These are phyloP conservation scores for Apodemus agrarius DNA, from an alignment of 2,797 vertebrate species.

Conservation along the genomic window DNA sequence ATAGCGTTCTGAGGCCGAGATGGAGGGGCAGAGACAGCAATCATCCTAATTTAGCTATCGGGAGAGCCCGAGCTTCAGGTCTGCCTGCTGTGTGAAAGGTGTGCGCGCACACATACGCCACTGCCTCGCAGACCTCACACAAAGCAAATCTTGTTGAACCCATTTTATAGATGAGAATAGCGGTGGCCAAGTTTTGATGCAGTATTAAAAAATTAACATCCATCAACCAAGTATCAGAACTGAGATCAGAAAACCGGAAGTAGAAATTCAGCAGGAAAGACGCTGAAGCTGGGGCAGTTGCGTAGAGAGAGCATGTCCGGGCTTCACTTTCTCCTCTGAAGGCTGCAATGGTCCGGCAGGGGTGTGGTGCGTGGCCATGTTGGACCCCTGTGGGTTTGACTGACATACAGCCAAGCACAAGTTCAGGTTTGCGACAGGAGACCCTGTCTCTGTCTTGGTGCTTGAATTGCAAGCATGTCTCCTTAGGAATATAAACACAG, in stretches of 20 bases:
- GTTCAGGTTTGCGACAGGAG: not conserved
- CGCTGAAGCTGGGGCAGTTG: not conserved
- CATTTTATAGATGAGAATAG: not conserved
- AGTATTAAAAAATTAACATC: not conserved
- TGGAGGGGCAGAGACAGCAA: not conserved
- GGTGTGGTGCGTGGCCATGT: not conserved
- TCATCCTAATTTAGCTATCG: not conserved
- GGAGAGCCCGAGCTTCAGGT: not conserved
- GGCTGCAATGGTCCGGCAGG: not conserved
- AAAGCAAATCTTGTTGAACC: not conserved
- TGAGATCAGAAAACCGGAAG: not conserved
- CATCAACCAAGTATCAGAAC: not conserved
- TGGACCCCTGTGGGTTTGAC: not conserved
- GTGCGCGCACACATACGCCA: not conserved
- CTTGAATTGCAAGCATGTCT: not conserved
- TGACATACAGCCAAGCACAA: not conserved
- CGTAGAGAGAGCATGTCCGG: too few relatives aligned
- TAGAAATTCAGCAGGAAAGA: not conserved
- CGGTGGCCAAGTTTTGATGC: not conserved
- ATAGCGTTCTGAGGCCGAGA: not conserved
- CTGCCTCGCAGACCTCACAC: not conserved
- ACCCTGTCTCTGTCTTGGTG: not conserved
- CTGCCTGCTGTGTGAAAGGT: not conserved
- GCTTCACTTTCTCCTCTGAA: too few relatives aligned
- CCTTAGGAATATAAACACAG: not conserved